Base-by-base conservation (phyloP, 2,888 invertebrate genomes). In the Hyposoter didymator region DNA sequence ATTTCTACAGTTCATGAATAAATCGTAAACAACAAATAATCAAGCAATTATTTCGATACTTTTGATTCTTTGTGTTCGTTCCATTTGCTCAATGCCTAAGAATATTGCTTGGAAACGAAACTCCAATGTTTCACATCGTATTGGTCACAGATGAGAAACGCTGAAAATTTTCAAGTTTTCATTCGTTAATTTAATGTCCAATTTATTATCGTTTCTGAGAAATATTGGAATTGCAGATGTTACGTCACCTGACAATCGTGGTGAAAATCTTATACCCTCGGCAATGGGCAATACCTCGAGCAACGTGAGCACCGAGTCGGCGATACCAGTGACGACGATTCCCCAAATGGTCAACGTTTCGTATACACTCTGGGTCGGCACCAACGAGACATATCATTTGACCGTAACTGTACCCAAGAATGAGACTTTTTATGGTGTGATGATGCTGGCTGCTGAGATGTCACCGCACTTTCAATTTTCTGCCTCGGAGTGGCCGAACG, bases 401-500 rank as follows among this genome's bases (percentile, higher is more conserved):
- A 96, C 96, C 67, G 95, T 98, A 90, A 95, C 96, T 0, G 97
- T 97, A 22, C 96, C 97, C 6, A 96, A 96, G 93, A 97, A 96
- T 91, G 95, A 95, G 10, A 95, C 95, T 2, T 96, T 96, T 90
- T 96, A 95, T 91, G 96, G 95, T 91, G 96, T 97, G 88, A 98
- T 98, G 98, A 96, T 97, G 92, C 96, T 96, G 94, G 98, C 98
- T 0, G 97, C 98, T 83, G 97, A 97, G 87, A 95, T 96, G 90
- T 97, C 98, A 92, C 95, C 96, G 0, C 95, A 95, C 88, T 95
- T 95, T 89, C 96, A 96, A 91, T 97, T 97, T 92, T 96, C 96
- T 88, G 97, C 98, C 0, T 96, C 97, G 89, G 97, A 97, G 92
- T 98, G 98, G 98, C 98, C 98, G 1, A 98, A 98, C 92, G 98